Percentiles rank a stretch among this genome's conserved stretches.
Conservation (phyloP, 2,797 vertebrate species). For the Hoplostethus mediterraneus region DNA sequence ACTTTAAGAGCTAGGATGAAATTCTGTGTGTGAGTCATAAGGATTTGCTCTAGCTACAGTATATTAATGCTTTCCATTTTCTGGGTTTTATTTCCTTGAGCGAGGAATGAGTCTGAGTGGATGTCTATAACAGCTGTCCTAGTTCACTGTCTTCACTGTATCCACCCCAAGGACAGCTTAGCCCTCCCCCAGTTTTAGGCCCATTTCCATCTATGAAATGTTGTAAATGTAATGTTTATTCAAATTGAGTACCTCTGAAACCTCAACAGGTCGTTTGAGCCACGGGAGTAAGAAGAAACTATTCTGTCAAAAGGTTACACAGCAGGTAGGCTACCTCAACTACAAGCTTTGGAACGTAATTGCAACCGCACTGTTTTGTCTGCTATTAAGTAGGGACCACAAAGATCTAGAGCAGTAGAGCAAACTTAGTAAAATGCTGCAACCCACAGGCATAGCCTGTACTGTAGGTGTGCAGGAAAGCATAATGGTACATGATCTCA, state of each 20-base stretch:
- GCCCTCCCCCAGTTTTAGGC: conserved; percentile 45
- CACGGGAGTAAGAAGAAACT: conserved; percentile 51
- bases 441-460: conserved; percentile 47
- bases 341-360: conserved; percentile 11
- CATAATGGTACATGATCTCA: conserved; percentile 63
- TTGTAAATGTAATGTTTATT: conserved; percentile 68
- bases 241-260: conserved; percentile 55
- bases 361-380: conserved; percentile 42
- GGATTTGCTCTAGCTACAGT: conserved; percentile 58
- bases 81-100: conserved; percentile 68
- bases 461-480: conserved; percentile 26
- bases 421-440: conserved; percentile 44
- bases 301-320: conserved; percentile 45
- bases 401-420: conserved; percentile 36
- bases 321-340: conserved; percentile 62
- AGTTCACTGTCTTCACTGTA: conserved; percentile 38
- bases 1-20: conserved; percentile 42
- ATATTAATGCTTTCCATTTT: conserved; percentile 69
- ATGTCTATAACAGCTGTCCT: conserved; percentile 79
- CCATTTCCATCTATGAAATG: conserved; percentile 50
- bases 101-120: conserved; percentile 55
- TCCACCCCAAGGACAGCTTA: conserved; percentile 35
- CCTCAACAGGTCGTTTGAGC: conserved; percentile 54
- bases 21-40: conserved; percentile 67
- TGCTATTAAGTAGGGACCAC: conserved; percentile 40